Conservation (phyloP, 2,797 vertebrate species). For the Rhinatrema bivittatum region DNA sequence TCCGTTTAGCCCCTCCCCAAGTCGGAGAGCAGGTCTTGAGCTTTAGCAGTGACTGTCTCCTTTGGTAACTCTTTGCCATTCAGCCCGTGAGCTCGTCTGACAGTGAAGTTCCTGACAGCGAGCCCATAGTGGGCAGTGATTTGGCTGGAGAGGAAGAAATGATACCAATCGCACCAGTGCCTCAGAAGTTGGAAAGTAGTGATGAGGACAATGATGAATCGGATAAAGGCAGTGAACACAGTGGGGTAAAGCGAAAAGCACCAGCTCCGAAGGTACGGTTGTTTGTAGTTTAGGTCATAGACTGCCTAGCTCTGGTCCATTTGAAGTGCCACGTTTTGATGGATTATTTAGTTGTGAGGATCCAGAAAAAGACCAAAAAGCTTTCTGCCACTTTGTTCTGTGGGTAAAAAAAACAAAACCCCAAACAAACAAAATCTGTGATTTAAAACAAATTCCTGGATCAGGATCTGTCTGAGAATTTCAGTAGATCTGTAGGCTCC, state of each 20-base stretch:
- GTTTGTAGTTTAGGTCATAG: not conserved
- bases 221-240: conserved; percentile 75
- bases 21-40: too few species aligned
- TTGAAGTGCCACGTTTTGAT: not conserved
- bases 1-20: too few species aligned
- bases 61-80: fast-evolving
- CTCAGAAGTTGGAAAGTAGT: conserved; percentile 52
- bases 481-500: too few species aligned
- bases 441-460: too few species aligned
- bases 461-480: too few species aligned
- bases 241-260: conserved; percentile 72
- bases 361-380: too few species aligned
- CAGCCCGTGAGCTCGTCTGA: conserved; percentile 91
- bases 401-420: too few species aligned
- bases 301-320: too few species aligned
- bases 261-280: conserved; percentile 66
- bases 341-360: too few species aligned
- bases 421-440: too few species aligned
- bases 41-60: conserved; percentile 71
- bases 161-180: conserved; percentile 45
- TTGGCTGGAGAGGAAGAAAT: conserved; percentile 55
- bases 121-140: conserved; percentile 59
- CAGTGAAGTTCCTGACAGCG: conserved; percentile 71
- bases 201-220: conserved; percentile 77
- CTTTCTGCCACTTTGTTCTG: too few species aligned